Conservation (phyloP, 1,140 invertebrate species). For the Pogonognathellus flavescens region DNA sequence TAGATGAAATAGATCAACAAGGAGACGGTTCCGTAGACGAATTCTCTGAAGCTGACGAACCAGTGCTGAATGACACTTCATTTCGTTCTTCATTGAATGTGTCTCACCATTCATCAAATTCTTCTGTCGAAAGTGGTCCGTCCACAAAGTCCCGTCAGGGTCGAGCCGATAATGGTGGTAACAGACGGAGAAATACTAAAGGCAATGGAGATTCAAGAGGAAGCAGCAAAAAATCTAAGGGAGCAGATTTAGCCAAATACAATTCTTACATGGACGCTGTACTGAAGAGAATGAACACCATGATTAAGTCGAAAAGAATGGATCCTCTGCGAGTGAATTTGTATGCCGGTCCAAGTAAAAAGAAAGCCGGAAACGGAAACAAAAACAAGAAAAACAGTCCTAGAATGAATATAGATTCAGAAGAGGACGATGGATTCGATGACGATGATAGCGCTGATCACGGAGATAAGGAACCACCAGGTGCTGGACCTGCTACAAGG, state of each 20-base stretch:
- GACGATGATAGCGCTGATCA: not conserved
- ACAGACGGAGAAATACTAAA: not conserved
- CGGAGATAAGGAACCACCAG: conserved; percentile 10
- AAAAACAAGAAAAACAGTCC: conserved; percentile 43
- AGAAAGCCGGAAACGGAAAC: conserved; percentile 51
- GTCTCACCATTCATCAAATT: not conserved
- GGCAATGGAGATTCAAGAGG: not conserved
- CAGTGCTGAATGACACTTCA: not conserved
- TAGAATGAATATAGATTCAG: conserved; percentile 33
- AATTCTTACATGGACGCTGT: conserved; percentile 67
- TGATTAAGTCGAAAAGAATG: conserved; percentile 64
- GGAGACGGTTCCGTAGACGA: not conserved
- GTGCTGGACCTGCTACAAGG: not conserved
- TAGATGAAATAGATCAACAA: conserved; percentile 1
- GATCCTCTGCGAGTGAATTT: conserved; percentile 66
- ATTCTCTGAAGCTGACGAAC: not conserved
- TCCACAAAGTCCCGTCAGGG: not conserved
- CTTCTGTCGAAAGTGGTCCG: not conserved
- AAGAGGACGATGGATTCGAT: conserved; percentile 13
- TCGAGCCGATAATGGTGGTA: not conserved
- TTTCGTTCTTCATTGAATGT: not conserved
- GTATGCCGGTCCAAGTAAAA: conserved; percentile 55
- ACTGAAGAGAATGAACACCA: conserved; percentile 63
- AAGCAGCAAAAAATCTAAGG: conserved; percentile 8
- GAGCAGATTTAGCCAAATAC: conserved; percentile 58